These are phyloP conservation scores for Orchestes rusci DNA, from an alignment of 2,888 invertebrate genomes.

Conservation along the genomic window DNA sequence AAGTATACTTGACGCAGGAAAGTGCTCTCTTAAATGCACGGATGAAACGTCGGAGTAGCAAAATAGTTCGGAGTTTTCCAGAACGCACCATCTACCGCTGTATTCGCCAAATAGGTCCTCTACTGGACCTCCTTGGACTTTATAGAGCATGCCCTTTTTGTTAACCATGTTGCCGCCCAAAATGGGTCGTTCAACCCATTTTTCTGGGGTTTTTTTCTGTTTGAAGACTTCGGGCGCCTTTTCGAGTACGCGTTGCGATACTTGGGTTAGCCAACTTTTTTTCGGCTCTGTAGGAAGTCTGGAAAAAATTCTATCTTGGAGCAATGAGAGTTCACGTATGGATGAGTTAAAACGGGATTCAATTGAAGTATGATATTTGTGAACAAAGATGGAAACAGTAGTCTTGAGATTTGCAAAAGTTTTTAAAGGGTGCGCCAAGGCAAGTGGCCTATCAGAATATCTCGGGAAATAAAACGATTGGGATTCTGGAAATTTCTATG, in stretches of 20 bases:
- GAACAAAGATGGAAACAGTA: no score
- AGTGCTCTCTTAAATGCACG: slow-evolving; percentile 60
- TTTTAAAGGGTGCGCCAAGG: no score
- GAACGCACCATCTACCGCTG: slow-evolving; percentile 62
- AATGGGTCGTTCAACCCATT: slow-evolving; percentile 48
- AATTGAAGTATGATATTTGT: no score
- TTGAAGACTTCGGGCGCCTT: slow-evolving; percentile 47
- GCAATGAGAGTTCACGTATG: no score
- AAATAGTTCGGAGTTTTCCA: slow-evolving; percentile 64
- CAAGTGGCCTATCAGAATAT: no score
- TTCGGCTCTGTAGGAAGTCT: slow-evolving; percentile 32
- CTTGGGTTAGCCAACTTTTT: slow-evolving; percentile 41
- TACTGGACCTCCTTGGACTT: slow-evolving; percentile 53
- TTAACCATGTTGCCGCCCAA: slow-evolving; percentile 46
- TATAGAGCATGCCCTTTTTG: slow-evolving; percentile 56
- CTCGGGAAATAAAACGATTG: no score
- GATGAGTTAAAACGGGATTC: no score
- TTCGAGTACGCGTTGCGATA: slow-evolving; percentile 44
- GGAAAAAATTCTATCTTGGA: no score
- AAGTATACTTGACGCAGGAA: slow-evolving; percentile 58
- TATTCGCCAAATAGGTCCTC: slow-evolving; percentile 71
- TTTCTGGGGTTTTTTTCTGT: slow-evolving; percentile 23
- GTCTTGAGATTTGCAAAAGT: no score
- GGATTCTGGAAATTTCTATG: no score
- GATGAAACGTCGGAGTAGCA: slow-evolving; percentile 69